These are phyloP conservation scores for Epinephelus fuscoguttatus DNA, from an alignment of 2,113 vertebrate species.

Conservation along the genomic window DNA sequence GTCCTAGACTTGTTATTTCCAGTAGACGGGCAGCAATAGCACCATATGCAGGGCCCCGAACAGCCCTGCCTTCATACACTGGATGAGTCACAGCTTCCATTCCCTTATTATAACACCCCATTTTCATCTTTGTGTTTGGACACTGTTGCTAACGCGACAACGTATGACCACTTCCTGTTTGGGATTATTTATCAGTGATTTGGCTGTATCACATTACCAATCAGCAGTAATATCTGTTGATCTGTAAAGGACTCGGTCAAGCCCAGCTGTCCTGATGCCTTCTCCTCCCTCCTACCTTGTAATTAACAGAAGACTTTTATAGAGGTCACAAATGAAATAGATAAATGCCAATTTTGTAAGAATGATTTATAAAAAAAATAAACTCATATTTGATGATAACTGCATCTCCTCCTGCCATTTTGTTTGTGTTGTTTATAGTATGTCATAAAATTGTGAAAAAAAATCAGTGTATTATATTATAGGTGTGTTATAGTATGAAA, in stretches of 20 bases:
- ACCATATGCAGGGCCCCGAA: neutral
- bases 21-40: constrained; percentile 38
- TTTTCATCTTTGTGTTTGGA: constrained; percentile 61
- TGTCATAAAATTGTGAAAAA: too few species aligned
- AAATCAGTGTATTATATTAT: too few species aligned
- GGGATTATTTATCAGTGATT: constrained; percentile 77
- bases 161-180: constrained; percentile 77
- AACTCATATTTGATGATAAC: constrained; percentile 84
- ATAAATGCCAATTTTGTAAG: constrained; percentile 86
- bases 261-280: constrained; percentile 79
- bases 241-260: constrained; percentile 45
- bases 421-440: neutral
- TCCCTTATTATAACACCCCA: constrained; percentile 1
- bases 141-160: constrained; percentile 70
- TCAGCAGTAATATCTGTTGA: constrained; percentile 42
- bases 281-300: constrained; percentile 78
- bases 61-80: constrained; percentile 66
- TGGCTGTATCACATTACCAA: constrained; percentile 28
- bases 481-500: too few species aligned
- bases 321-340: constrained; percentile 86
- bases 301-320: constrained; percentile 88
- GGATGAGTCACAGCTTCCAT: constrained; percentile 68
- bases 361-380: constrained; percentile 87
- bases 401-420: constrained; percentile 18
- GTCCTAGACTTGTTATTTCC: constrained; percentile 44